Evolutionary conservation across 2,888 invertebrate species (phyloP).

Genomic region (Xanthorhoe spadicearia): DNA sequence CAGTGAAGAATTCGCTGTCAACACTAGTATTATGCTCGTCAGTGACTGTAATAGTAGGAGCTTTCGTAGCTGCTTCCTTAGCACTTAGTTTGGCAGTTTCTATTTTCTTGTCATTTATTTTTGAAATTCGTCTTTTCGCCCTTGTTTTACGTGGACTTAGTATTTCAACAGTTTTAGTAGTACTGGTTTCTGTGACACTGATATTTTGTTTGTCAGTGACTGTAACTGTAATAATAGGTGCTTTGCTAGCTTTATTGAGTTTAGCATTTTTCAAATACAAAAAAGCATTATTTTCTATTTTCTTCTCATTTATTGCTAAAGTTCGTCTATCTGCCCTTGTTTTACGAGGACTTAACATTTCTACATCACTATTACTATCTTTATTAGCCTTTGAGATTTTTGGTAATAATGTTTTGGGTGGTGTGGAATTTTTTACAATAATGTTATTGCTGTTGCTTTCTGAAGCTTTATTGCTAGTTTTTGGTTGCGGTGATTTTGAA

Average conservation of each 20-base stretch:
- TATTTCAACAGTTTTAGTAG: conserved; percentile 14
- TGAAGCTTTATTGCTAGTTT: conserved; percentile 9
- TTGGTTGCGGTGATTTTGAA: conserved; percentile 27
- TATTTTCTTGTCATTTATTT: conserved; percentile 1
- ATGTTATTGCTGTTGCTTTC: conserved; percentile 1
- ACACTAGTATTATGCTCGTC: conserved; percentile 51
- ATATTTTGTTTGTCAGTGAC: no score
- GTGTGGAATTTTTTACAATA: background rate
- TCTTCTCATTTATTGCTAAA: conserved; percentile 4
- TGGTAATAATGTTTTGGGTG: conserved; percentile 25
- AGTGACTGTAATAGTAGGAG: conserved; percentile 60
- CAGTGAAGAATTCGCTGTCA: conserved; percentile 65
- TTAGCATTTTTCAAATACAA: no score
- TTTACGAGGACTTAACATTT: conserved; percentile 32
- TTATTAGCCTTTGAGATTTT: conserved; percentile 25
- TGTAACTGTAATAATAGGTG: no score
- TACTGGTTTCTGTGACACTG: no score
- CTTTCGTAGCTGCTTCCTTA: conserved; percentile 32
- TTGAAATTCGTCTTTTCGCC: conserved; percentile 28
- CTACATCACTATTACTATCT: conserved; percentile 6
- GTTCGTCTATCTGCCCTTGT: conserved; percentile 36
- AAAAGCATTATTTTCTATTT: no score
- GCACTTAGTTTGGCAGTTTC: conserved; percentile 17
- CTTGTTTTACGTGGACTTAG: conserved; percentile 37
- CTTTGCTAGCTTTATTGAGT: no score